Evolutionary conservation across 2,888 invertebrate genomes (phyloP), one percentile per base, ranked within the genome.

Genomic region (Scotopteryx bipunctaria): DNA sequence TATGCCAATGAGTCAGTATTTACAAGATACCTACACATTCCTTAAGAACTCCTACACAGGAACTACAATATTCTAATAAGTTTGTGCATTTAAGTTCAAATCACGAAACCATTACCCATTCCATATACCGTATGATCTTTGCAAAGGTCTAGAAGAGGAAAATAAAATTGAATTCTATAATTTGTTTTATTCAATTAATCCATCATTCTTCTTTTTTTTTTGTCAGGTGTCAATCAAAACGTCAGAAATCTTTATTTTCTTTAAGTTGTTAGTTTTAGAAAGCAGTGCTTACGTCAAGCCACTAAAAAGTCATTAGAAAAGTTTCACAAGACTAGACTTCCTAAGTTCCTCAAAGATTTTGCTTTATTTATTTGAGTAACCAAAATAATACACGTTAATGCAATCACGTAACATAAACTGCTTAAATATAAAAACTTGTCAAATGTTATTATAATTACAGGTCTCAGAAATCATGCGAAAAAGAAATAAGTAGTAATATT

Each of bases 1-100:
- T 61, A 48, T 62, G 14, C 21, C 52, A 52, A 59, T 70, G 60
- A 69, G 56, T 65, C 63, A 66, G 47, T n/a, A n/a, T n/a, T 13
- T 23, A n/a, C 17, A 35, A 25, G 36, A n/a, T 27, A 13, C 13
- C 14, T 19, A 16, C 46, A 54, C 50, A 62, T 63, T 61, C 58
- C 59, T 41, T 57, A 59, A 57, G 60, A 57, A 64, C 61, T 54
- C 67, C 67, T 64, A 66, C 68, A 57, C 50, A 43, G 49, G 41
- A 58, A 50, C n/a, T n/a, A n/a, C n/a, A n/a, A n/a, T n/a, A n/a
- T n/a, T n/a, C n/a, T n/a, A n/a, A n/a, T n/a, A n/a, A n/a, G n/a
- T n/a, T n/a, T n/a, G n/a, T n/a, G n/a, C n/a, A n/a, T n/a, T n/a
- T n/a, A n/a, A n/a, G n/a, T n/a, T n/a, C 27, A 27, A 27, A 11